Conservation (phyloP, 2,888 invertebrate genomes). For the Cephus pulcher region DNA sequence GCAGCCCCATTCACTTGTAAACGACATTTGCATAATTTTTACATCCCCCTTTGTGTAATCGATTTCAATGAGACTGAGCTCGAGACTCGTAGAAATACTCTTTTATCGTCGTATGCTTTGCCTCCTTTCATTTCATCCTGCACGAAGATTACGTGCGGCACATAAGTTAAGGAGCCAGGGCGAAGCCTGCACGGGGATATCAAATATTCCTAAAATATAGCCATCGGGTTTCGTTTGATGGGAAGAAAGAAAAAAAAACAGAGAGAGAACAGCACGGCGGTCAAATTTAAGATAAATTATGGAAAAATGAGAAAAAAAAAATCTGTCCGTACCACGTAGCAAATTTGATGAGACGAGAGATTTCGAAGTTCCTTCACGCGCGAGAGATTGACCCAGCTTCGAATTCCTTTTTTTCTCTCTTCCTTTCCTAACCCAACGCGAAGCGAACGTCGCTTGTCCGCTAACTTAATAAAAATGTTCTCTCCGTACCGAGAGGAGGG, state of each 20-base stretch:
- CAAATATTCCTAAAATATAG: neutral
- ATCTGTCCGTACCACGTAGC: constrained; percentile 11
- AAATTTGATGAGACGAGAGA: constrained; percentile 21
- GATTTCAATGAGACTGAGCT: constrained; percentile 34
- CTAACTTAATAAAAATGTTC: constrained; percentile 28
- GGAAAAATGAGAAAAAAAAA: constrained; percentile 25
- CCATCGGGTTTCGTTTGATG: neutral
- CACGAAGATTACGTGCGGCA: neutral
- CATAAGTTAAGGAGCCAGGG: neutral
- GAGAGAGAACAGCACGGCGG: neutral
- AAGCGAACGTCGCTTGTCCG: constrained; percentile 18
- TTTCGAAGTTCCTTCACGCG: constrained; percentile 34
- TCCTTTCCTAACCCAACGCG: neutral
- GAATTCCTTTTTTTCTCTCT: neutral
- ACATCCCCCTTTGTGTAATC: constrained; percentile 56
- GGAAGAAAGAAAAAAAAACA: too few relatives aligned
- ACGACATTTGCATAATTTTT: constrained; percentile 65
- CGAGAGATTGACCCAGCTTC: constrained; percentile 3
- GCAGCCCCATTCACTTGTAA: constrained; percentile 57
- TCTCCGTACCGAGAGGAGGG: constrained; percentile 19
- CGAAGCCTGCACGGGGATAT: too few relatives aligned
- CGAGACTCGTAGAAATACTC: neutral
- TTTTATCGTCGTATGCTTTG: neutral
- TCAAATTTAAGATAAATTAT: neutral
- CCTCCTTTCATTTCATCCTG: neutral